phyloP scores from a whole-genome alignment of 1,140 invertebrate species.

The Eueides isabella region DNA sequence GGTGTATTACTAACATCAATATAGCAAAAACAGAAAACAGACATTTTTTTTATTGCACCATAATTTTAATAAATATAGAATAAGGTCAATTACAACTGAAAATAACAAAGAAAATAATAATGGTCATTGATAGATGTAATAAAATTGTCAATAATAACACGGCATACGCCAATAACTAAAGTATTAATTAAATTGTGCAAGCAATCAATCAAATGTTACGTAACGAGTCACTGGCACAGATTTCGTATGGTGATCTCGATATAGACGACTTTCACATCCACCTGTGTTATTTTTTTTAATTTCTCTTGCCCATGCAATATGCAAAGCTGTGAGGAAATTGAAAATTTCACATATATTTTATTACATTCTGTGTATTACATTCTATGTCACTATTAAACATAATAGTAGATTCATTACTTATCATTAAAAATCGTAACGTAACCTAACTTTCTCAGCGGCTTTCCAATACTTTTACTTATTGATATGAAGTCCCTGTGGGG shows the following conservation, averaged over 20 bases:
- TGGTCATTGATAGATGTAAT: not conserved
- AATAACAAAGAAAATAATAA: not conserved
- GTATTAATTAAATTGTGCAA: constrained; percentile 42
- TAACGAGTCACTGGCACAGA: constrained; percentile 32
- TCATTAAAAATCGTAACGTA: constrained; percentile 41
- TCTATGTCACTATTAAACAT: constrained; percentile 12
- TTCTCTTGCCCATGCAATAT: constrained; percentile 24
- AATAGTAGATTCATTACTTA: constrained; percentile 32
- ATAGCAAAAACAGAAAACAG: too few species aligned
- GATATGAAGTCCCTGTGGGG: constrained; percentile 31
- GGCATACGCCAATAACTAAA: constrained; percentile 27
- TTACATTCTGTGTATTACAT: not conserved
- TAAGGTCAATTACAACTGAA: not conserved
- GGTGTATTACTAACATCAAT: too few species aligned
- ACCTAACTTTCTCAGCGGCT: constrained; percentile 34
- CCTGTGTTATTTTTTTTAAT: constrained; percentile 31
- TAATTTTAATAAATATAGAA: not conserved
- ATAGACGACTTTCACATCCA: constrained; percentile 37
- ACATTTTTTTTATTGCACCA: not conserved
- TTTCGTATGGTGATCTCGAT: constrained; percentile 41
- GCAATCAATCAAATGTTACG: constrained; percentile 33
- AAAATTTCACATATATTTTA: not conserved
- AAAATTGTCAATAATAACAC: constrained; percentile 11
- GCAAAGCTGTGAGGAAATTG: constrained; percentile 1
- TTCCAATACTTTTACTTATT: constrained; percentile 42